These are phyloP conservation scores for Lithobates sylvaticus DNA, from an alignment of 2,797 vertebrate genomes.

Conservation along the genomic window DNA sequence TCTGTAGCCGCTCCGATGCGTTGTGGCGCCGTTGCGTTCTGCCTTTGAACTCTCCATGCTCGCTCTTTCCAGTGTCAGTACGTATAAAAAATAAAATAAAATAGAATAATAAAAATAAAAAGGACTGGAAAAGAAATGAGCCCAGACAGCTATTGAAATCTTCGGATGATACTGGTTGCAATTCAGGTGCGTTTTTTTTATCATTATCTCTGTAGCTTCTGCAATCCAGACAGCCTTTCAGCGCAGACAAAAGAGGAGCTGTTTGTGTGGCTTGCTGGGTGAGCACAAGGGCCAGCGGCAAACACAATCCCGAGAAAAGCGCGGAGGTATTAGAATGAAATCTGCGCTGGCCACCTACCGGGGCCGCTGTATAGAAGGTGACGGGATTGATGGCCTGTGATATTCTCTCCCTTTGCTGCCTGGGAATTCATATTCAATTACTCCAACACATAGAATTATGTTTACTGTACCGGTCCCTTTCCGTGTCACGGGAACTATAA, in stretches of 20 bases:
- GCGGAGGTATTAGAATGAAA: constrained; percentile 4
- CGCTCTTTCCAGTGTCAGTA: constrained; percentile 24
- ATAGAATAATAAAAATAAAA: no score
- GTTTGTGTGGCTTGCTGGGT: not conserved
- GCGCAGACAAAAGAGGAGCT: constrained; percentile 23
- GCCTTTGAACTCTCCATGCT: constrained; percentile 21
- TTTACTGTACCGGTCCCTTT: not conserved
- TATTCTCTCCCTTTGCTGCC: not conserved
- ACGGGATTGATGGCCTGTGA: constrained; percentile 5
- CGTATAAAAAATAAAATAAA: not conserved
- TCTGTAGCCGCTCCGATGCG: not conserved
- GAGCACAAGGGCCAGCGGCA: not conserved
- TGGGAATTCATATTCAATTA: constrained; percentile 6
- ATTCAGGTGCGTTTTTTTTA: constrained; percentile 32
- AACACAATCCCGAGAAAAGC: constrained; percentile 22
- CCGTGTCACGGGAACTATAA: not conserved
- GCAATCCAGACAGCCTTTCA: constrained; percentile 36
- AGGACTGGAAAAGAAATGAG: constrained; percentile 1
- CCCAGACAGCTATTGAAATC: constrained; percentile 33
- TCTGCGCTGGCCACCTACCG: constrained; percentile 18
- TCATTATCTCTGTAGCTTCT: constrained; percentile 41
- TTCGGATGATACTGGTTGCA: constrained; percentile 19
- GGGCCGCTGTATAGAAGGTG: constrained; percentile 5
- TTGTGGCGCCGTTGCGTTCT: not conserved
- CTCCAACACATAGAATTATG: not conserved